phyloP scores from a whole-genome alignment of 1,140 invertebrate species.

The Scylla paramamosain region DNA sequence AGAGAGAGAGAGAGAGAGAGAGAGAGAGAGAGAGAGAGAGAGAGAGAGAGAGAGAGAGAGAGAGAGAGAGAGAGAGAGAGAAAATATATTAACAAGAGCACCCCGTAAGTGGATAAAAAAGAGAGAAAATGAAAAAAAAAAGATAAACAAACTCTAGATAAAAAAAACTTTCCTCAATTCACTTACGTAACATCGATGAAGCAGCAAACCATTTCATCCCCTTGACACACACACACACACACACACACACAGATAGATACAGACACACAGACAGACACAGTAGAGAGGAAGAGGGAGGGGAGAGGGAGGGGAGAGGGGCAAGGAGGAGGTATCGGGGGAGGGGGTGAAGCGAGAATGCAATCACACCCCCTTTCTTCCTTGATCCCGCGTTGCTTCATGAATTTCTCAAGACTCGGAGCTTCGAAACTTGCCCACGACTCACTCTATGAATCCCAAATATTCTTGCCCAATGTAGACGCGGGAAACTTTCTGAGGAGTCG shows the following conservation, averaged over 20 bases:
- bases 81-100: too few species aligned
- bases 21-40: too few species aligned
- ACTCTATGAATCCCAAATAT: constrained; percentile 4
- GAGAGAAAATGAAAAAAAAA: too few species aligned
- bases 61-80: too few species aligned
- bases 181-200: background rate
- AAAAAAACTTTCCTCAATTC: background rate
- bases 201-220: background rate
- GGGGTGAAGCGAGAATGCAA: background rate
- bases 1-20: too few species aligned
- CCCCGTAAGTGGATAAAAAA: too few species aligned
- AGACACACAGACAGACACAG: background rate
- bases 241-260: background rate
- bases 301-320: background rate
- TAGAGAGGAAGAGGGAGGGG: background rate
- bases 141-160: background rate
- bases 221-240: background rate
- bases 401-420: constrained; percentile 13
- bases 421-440: constrained; percentile 18
- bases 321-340: too few species aligned
- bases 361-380: background rate
- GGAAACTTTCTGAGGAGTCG: constrained; percentile 9
- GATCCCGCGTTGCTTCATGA: background rate
- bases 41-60: too few species aligned
- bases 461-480: background rate